Base-by-base conservation (phyloP, 2,797 vertebrate species). In the Ataeniobius toweri region DNA sequence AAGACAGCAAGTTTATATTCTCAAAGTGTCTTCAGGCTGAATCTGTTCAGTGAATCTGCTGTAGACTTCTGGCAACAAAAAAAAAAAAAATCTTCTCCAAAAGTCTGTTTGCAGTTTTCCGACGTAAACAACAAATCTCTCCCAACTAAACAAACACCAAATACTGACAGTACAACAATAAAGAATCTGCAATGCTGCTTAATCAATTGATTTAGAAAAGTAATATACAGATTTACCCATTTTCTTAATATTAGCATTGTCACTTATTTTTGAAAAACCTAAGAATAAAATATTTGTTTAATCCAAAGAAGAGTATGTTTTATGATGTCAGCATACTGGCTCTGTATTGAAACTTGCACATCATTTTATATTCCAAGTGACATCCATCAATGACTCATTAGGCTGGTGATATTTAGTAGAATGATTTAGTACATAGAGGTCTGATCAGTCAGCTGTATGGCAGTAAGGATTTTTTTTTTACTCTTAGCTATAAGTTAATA, bases 21-120 rank as follows among this genome's bases (percentile, higher is more conserved):
- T 80, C 26, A 77, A 74, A 76, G 75, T n/a, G 5, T 83, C 72
- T 86, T 53, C 78, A 67, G 70, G 50, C 67, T 59, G 26, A 85
- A 74, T 68, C 77, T 69, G 69, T 73, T 18, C 14, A 51, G 26
- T 46, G 44, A 22, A 73, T 80, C 53, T 71, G 79, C 80, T 70
- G 48, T 46, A 48, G 80, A 72, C 56, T 69, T 67, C 31, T 2
- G 36, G 81, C 20, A 73, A 83, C 74, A 72, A 46, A 82, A 78
- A 82, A 2, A 28, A 28, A 28, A 28, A 75, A 78, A 59, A 85
- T 81, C 39, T 77, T 46, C 36, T 75, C 50, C 72, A 82, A 76
- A 89, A 77, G 48, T 81, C 56, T 74, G 26, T 20, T 71, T 41
- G 51, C 48, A 6, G 24, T 78, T 78, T 20, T 36, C 48, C 7